Evolutionary conservation across 2,113 vertebrate genomes (phyloP).

Genomic region (Sorex fumeus): DNA sequence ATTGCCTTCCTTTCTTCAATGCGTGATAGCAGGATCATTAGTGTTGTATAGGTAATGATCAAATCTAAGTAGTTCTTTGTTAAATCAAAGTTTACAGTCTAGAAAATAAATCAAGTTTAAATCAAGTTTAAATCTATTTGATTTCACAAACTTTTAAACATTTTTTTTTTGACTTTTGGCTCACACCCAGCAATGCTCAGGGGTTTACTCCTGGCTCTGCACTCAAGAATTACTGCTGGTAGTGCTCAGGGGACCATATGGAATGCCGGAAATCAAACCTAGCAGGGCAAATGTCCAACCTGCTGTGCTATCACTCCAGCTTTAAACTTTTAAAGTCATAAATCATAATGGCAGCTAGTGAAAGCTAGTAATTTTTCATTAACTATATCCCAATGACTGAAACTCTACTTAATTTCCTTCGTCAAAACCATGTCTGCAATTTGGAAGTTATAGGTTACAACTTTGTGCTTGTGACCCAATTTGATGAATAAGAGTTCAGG

Average conservation of each 20-base stretch:
- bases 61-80: slow-evolving; percentile 99
- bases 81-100: slow-evolving; percentile 99
- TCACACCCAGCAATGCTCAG: too few species aligned
- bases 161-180: too few species aligned
- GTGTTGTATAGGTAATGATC: slow-evolving; percentile 98
- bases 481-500: slow-evolving; percentile 8
- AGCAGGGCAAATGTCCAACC: too few species aligned
- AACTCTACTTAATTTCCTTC: slow-evolving; percentile 59
- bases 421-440: slow-evolving; percentile 47
- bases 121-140: slow-evolving; percentile 63
- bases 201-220: too few species aligned
- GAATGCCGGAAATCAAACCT: too few species aligned
- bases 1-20: slow-evolving; percentile 99
- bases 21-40: slow-evolving; percentile 98
- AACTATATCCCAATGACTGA: slow-evolving; percentile 23
- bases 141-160: slow-evolving; percentile 55
- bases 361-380: slow-evolving; percentile 58
- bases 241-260: too few species aligned
- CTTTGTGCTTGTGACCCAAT: slow-evolving; percentile 27
- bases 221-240: too few species aligned
- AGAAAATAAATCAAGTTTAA: slow-evolving; percentile 61
- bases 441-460: neutral
- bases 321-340: neutral
- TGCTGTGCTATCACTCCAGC: too few species aligned
- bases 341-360: slow-evolving; percentile 37